Base-by-base conservation (phyloP, 2,888 invertebrate species). In the Matsumyia berberina region DNA sequence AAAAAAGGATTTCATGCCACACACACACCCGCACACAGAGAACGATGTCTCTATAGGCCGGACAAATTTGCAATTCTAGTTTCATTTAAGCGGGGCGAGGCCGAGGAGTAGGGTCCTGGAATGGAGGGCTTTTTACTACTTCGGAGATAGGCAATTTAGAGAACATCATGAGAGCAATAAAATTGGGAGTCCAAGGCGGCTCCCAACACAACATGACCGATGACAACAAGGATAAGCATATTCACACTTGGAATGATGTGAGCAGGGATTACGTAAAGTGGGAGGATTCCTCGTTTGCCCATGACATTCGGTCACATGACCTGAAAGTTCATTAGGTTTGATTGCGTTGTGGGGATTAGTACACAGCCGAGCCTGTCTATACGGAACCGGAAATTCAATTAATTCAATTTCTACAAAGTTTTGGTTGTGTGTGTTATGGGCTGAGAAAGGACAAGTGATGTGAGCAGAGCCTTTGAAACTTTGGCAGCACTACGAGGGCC, bases 31-130 rank as follows among this genome's bases (percentile, higher is more conserved):
- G 17, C 35, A 46, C n/a, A 44, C 2, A 31, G 6, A 37, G 0
- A 51, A 17, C 17, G 11, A 70, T 44, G 55, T 44, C 42, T 69
- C 69, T 60, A 17, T 53, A 55, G 46, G 62, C 57, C 24, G 62
- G 73, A 69, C 77, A 69, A 77, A 69, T 62, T 77, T 69, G 77
- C 69, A 77, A 77, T 77, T 70, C 60, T 12, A 62, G 60, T 60
- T 69, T 53, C 51, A 46, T 35, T 46, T 29, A 44, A 24, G 11
- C 29, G 24, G 31, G n/a, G 9, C n/a, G 15, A 42, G 39, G 29
- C 7, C 1, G 1, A 11, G 29, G 9, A 31, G 31, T 15, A 24
- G 39, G 17, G 11, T 9, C 5, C 17, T 19, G 17, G 6, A 9
- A 29, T 17, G 55, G n/a, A 24, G 12, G 19, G 12, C 7, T 35